Base-by-base conservation (phyloP, 2,888 invertebrate species). In the Epistrophella euchroma region DNA sequence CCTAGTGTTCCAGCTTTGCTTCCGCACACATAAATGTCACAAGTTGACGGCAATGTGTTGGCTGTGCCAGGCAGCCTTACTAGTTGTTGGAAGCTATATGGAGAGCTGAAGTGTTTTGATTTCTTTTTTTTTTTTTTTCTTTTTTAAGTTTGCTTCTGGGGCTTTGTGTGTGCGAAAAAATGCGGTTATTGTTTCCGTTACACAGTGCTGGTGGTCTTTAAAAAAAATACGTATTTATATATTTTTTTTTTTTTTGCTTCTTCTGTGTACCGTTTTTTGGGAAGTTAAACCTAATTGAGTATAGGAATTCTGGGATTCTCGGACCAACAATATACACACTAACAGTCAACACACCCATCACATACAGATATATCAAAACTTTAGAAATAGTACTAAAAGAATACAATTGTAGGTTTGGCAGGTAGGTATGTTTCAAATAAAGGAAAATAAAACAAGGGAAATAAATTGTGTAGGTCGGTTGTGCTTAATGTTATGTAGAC, bases 171-270 rank as follows among this genome's bases (percentile, higher is more conserved):
- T 71, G 74, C 71, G 84, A 79, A 60, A 84, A 71, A 84, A 75
- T 80, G 85, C 58, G 73, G 76, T 85, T 81, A 85, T 85, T 85
- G 76, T 80, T 77, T 81, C 85, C 81, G 85, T 58, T 74, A 66
- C 45, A 81, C 76, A 81, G 77, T 73, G 81, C 73, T 81, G 81
- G 76, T 81, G 81, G 81, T 73, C 81, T 47, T 85, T 60, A 72
- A 72, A n/a, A n/a, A n/a, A n/a, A n/a, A 56, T 75, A n/a, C 13
- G 13, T 58, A 56, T 43, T 37, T 58, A 37, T 56, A 32, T 45
- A 22, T n/a, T 0, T 47, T 11, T 40, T 43, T 50, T 72, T 58
- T 62, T 56, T 22, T 19, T 28, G 11, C 3, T 2, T 43, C 6
- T 25, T 25, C 11, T 47, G 19, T 17, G 17, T 43, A 52, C 19